phyloP scores from a whole-genome alignment of 1,140 invertebrate genomes.

The Bombus waltoni region DNA sequence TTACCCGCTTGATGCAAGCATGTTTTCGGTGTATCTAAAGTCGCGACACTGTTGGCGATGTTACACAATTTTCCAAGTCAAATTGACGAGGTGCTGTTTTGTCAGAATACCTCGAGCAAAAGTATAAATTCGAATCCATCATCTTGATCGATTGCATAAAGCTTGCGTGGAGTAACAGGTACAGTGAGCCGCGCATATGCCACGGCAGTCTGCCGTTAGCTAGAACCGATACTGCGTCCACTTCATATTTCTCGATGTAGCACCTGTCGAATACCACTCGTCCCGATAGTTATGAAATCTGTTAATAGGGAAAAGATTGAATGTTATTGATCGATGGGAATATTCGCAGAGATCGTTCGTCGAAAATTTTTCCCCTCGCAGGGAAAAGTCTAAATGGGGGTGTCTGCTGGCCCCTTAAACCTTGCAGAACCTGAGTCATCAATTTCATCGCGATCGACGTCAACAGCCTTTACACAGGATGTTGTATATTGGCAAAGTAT shows the following conservation, averaged over 20 bases:
- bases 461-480: no score
- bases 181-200: neutral
- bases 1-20: neutral
- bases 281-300: slow-evolving; percentile 15
- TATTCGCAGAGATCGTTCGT: neutral
- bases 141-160: slow-evolving; percentile 11
- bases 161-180: neutral
- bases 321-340: neutral
- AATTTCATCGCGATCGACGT: neutral
- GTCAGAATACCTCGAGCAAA: neutral
- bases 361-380: neutral
- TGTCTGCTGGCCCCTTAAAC: neutral
- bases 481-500: neutral
- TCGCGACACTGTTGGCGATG: neutral
- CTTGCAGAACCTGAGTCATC: neutral
- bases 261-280: neutral
- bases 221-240: slow-evolving; percentile 8
- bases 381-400: neutral
- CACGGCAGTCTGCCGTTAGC: neutral
- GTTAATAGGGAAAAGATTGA: slow-evolving; percentile 6
- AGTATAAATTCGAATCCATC: slow-evolving; percentile 18
- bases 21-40: neutral
- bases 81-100: no score
- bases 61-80: neutral
- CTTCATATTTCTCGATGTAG: slow-evolving; percentile 6